A percentile compares a stretch with the other conserved stretches of the same genome.
Conservation (phyloP, 2,797 vertebrate genomes). For the Helostoma temminkii region DNA sequence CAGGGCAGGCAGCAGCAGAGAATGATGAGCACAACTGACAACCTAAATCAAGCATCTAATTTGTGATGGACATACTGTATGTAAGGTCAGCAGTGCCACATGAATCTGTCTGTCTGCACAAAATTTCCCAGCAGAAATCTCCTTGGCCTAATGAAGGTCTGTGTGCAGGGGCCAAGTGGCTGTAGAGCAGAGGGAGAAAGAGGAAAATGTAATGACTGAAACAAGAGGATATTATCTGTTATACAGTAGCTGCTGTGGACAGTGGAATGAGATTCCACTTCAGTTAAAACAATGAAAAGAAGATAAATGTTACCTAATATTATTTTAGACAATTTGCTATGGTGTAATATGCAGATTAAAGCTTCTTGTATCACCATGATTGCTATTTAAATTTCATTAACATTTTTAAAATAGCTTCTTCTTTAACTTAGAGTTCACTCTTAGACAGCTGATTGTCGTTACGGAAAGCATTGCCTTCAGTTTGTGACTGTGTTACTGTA, state of each 20-base stretch:
- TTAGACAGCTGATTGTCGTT: too few relatives aligned
- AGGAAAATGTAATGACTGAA: constrained; percentile 14
- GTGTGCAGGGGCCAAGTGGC: constrained; percentile 37
- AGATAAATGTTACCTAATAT: background rate
- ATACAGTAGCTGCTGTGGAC: constrained; percentile 14
- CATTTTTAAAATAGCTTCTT: background rate
- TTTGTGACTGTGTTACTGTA: too few relatives aligned
- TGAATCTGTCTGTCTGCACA: background rate
- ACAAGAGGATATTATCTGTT: constrained; percentile 46
- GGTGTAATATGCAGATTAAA: background rate
- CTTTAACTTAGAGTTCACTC: too few relatives aligned
- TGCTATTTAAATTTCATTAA: background rate
- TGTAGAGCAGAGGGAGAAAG: constrained; percentile 44
- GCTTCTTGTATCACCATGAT: background rate
- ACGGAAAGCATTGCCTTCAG: too few relatives aligned
- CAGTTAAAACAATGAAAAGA: constrained; percentile 13
- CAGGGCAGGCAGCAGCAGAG: constrained; percentile 16
- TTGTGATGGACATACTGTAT: constrained; percentile 28
- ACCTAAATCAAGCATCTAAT: constrained; percentile 46
- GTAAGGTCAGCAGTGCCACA: constrained; percentile 12
- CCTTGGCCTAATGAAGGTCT: constrained; percentile 38
- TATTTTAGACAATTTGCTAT: background rate
- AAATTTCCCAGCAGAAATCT: constrained; percentile 46
- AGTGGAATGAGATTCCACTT: constrained; percentile 14
- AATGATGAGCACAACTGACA: constrained; percentile 43